Evolutionary conservation across 2,888 invertebrate species (phyloP).

Genomic region (Ectemnius cavifrons): DNA sequence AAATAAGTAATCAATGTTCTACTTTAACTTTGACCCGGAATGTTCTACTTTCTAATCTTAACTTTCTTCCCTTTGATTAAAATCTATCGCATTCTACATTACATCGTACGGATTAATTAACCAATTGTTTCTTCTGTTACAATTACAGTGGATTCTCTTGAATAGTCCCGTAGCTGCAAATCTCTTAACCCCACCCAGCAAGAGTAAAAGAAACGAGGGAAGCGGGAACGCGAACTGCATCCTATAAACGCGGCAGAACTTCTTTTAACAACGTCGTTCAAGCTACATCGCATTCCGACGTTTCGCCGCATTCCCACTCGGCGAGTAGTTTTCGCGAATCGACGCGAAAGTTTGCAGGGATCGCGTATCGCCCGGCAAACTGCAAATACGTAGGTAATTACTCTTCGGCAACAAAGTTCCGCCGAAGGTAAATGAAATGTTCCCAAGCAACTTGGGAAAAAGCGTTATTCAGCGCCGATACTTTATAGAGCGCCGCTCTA

Average conservation of each 20-base stretch:
- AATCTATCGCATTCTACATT: too few relatives aligned
- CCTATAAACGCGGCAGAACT: conserved; percentile 13
- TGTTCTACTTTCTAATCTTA: too few relatives aligned
- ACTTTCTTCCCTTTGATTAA: too few relatives aligned
- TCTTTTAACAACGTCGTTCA: conserved; percentile 18
- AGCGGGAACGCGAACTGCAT: conserved; percentile 20
- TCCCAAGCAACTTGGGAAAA: conserved; percentile 5
- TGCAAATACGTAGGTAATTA: conserved; percentile 45
- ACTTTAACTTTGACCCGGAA: too few relatives aligned
- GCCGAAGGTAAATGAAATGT: conserved; percentile 35
- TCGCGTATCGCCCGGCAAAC: conserved; percentile 10
- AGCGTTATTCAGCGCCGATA: conserved; percentile 29
- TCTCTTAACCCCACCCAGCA: too few relatives aligned
- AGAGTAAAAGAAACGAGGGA: neutral
- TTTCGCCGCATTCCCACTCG: conserved; percentile 3
- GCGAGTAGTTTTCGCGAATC: conserved; percentile 12
- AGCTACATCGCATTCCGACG: neutral
- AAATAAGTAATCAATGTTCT: too few relatives aligned
- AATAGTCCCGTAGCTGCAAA: too few relatives aligned
- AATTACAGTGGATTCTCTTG: too few relatives aligned
- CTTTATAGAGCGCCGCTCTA: conserved; percentile 13
- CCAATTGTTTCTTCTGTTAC: too few relatives aligned
- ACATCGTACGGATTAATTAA: too few relatives aligned
- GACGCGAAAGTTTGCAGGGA: conserved; percentile 17
- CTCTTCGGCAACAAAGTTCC: conserved; percentile 27